Percentiles rank a stretch among this genome's conserved stretches.
phyloP scores from a whole-genome alignment of 2,888 invertebrate genomes.

The Molorchus minor region DNA sequence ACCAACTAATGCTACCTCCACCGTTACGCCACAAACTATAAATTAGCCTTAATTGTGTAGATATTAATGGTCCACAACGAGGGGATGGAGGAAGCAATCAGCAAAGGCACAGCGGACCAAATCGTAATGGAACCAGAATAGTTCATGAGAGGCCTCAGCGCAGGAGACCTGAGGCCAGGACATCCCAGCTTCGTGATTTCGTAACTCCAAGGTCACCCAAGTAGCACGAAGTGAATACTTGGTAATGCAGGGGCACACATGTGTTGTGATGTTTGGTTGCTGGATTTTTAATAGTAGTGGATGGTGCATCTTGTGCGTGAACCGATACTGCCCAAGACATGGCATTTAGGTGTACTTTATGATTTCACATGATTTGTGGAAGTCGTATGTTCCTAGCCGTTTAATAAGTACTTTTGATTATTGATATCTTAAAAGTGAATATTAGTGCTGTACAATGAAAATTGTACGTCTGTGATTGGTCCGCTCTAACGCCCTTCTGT shows the following conservation, averaged over 20 bases:
- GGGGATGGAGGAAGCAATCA: constrained; percentile 34
- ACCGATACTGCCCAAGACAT: constrained; percentile 44
- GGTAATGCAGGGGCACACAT: constrained; percentile 14
- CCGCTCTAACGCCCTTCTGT: constrained; percentile 46
- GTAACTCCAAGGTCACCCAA: constrained; percentile 61
- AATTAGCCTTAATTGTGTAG: constrained; percentile 34
- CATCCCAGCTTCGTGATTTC: constrained; percentile 60
- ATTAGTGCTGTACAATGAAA: constrained; percentile 54
- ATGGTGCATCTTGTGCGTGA: constrained; percentile 32
- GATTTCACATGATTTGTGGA: constrained; percentile 53
- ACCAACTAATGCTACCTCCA: too few species aligned
- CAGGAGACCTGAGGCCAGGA: constrained; percentile 54
- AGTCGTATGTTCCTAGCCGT: constrained; percentile 60
- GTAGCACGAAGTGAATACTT: constrained; percentile 52
- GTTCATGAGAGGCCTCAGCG: constrained; percentile 51
- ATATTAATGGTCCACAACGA: constrained; percentile 44
- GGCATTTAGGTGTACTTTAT: constrained; percentile 54
- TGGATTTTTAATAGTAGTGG: constrained; percentile 27
- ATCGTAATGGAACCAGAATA: constrained; percentile 32
- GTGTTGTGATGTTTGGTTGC: constrained; percentile 21
- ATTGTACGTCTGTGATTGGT: constrained; percentile 60
- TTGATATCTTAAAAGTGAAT: constrained; percentile 52
- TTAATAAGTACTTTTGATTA: constrained; percentile 55
- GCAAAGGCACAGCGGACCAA: constrained; percentile 37
- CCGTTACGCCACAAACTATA: too few species aligned